Evolutionary conservation across 1,140 invertebrate species (phyloP), one percentile per base, ranked within the genome.

Genomic region (Drosophila navojoa): DNA sequence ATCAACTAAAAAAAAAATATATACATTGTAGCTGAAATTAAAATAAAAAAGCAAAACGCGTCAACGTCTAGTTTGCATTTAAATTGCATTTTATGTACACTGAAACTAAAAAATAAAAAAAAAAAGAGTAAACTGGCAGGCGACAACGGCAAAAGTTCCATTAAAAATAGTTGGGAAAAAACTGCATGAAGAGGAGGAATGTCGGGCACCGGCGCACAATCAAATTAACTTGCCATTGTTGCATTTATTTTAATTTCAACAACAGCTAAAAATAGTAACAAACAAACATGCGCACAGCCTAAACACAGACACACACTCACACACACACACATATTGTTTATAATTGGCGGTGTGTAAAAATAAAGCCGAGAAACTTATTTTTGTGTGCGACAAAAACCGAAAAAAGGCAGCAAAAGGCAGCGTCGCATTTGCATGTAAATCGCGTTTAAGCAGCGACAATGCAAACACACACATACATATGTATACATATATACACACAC

Each of bases 331-430:
- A 50, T 70, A 87, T 86, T 87, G 71, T 89, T 87, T 86, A 87
- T 86, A 86, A 86, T 86, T 86, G 82, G 84, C 84, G 79, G 84
- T 81, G 82, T 79, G 79, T 86, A 86, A 86, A 86, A 86, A 86
- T 86, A 86, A 86, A 87, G 81, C 82, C 72, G 61, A 68, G 77
- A 69, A 68, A 75, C 77, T 73, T 73, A 70, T 75, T 84, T 84
- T 87, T 87, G 85, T 86, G 63, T 79, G 61, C 53, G 61, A 29
- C 32, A 49, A 76, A 62, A 79, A 60, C 64, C 52, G 60, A 84
- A 79, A 71, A 79, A 61, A 78, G 57, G 47, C 58, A 72, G 62
- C 77, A 63, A 81, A 71, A 70, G 63, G 55, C 68, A 66, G 55
- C 66, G 45, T 60, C 42, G 58, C 73, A 86, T 87, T 86, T 86